Evolutionary conservation across 2,113 vertebrate genomes (phyloP).

Genomic region (Anarhynchus alexandrinus): DNA sequence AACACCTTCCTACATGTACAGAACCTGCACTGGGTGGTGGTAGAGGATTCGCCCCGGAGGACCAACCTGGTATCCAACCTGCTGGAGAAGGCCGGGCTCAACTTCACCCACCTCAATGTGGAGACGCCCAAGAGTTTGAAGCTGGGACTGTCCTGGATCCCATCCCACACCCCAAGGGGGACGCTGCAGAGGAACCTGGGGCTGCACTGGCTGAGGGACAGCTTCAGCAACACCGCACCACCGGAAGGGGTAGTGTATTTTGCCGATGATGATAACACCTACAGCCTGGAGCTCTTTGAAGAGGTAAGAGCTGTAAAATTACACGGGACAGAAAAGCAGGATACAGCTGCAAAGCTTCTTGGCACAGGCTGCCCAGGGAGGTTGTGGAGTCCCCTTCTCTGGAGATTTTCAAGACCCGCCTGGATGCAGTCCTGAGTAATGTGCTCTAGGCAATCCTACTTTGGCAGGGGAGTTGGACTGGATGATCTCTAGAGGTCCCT

Average conservation of each 20-base stretch:
- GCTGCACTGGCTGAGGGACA: constrained; percentile 87
- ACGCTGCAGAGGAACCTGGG: constrained; percentile 91
- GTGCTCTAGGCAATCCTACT: too few species aligned
- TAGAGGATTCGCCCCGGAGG: constrained; percentile 85
- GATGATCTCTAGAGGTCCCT: too few species aligned
- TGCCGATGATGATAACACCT: constrained; percentile 96
- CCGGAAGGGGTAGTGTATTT: constrained; percentile 90
- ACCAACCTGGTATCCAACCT: constrained; percentile 82
- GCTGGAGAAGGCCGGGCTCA: constrained; percentile 82
- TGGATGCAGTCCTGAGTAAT: too few species aligned
- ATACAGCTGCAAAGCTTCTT: not conserved
- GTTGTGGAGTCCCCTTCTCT: too few species aligned
- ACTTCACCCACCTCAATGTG: constrained; percentile 89
- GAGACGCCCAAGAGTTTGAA: constrained; percentile 84
- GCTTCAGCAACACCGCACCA: constrained; percentile 55
- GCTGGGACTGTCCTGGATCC: constrained; percentile 74
- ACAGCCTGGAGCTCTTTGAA: constrained; percentile 93
- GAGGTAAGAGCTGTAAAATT: constrained; percentile 74
- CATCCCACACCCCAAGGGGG: constrained; percentile 82
- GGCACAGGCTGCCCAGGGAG: too few species aligned
- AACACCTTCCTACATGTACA: constrained; percentile 91
- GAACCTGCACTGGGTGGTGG: constrained; percentile 93
- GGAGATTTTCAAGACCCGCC: too few species aligned
- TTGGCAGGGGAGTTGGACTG: too few species aligned
- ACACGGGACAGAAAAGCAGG: not conserved